Evolutionary conservation across 2,113 vertebrate genomes (phyloP), one percentile per base, ranked within the genome.

Genomic region (Andinoacara biseriatus): DNA sequence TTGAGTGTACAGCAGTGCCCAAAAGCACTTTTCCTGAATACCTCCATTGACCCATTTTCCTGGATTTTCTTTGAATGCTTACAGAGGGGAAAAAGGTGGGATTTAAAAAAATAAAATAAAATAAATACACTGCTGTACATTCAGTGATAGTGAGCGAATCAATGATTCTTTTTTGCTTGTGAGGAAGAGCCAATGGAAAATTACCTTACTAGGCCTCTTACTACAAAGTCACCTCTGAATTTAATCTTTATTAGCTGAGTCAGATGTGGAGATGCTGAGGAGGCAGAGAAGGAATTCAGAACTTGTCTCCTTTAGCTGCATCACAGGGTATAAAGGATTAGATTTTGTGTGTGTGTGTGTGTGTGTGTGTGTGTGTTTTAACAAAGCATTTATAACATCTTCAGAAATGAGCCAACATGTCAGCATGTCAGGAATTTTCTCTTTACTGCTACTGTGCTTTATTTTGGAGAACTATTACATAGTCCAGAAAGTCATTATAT

Each of bases 231-330:
- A 92, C 91, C 91, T 86, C 88, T 85, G 88, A 92, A 91, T 90
- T 89, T 69, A 83, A 86, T 91, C 92, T 92, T 87, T 88, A 92
- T 91, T 83, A 83, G 90, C 92, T 94, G 91, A 93, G 89, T 94
- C 92, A 93, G 93, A 93, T 87, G 86, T 83, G 74, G 87, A 91
- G 90, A 91, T 94, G 93, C 91, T 93, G 93, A 94, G 89, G 59
- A 92, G 82, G 90, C 91, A 93, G 83, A 85, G 86, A 76, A 88
- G 58, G 61, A 89, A 84, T 86, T 90, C 81, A 83, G 88, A 88
- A 86, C 67, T 69, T 13, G 54, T 81, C 86, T 91, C 35, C 62
- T 58, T 87, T 5, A 18, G 58, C 82, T 83, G 74, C 46, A 78
- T 83, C 67, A 38, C 40, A 17, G 83, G 62, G 43, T 43, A 14